Base-by-base conservation (phyloP, 2,113 vertebrate species). In the Dicentrarchus labrax region DNA sequence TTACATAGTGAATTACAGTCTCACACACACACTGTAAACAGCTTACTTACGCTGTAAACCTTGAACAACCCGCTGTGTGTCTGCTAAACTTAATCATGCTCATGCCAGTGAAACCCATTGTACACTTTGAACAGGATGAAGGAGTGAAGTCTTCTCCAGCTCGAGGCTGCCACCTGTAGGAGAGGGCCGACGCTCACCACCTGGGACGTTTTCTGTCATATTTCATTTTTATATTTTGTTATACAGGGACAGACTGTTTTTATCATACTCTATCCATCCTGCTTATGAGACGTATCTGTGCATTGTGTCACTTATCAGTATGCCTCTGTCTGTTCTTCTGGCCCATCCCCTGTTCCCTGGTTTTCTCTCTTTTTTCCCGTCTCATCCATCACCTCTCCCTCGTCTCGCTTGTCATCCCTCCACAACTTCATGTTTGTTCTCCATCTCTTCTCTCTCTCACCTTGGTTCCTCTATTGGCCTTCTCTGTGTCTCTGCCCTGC, bases 111-210 rank as follows among this genome's bases (percentile, higher is more conserved):
- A 30, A 30, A 30, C 30, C 30, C 68, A 43, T 17, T 7, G 15
- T 11, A 43, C 43, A 43, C 2, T n/a, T 57, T 17, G 12, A 72
- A 21, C 12, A 53, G 3, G 16, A 72, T 43, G 10, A 4, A 2
- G 43, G 11, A 1, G 16, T 4, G 8, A 51, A 24, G 50, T 57
- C 51, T 30, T 24, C 30, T 62, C 57, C 39, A 60, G 76, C 65
- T 73, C 69, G 10, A 71, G 38, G 22, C 81, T 86, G 83, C 85
- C 85, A 76, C 76, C 80, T 85, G 76, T 60, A 54, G 86, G 76
- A 59, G 12, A 75, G 5, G 30, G 7, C 21, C 0, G 1, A 45
- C n/a, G 2, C 61, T 51, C 74, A 81, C 11, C 51, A 19, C 9
- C 9, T 15, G 2, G 24, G 41, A 69, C 5, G 41, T 68, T 80